Evolutionary conservation across 2,797 vertebrate genomes (phyloP).

Genomic region (Anabas testudineus): DNA sequence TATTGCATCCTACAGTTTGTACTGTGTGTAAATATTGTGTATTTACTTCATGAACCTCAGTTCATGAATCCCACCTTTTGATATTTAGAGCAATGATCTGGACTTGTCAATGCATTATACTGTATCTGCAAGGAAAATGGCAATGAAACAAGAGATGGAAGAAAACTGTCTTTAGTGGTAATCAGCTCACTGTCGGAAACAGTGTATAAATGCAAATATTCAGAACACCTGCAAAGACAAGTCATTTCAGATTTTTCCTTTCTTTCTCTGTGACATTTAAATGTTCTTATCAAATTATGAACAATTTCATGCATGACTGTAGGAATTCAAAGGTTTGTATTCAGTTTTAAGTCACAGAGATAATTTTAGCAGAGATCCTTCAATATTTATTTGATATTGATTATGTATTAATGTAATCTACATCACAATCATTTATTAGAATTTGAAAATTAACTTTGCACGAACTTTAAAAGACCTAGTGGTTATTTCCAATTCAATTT

Average conservation of each 20-base stretch:
- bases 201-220: constrained; percentile 38
- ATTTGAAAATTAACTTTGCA: neutral
- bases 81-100: constrained; percentile 34
- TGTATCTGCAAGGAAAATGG: constrained; percentile 28
- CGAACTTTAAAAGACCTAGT: neutral
- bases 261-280: neutral
- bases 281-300: no score
- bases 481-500: neutral
- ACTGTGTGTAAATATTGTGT: constrained; percentile 14
- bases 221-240: constrained; percentile 47
- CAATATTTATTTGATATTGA: neutral
- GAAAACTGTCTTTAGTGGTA: constrained; percentile 25
- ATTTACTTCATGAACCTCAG: constrained; percentile 9
- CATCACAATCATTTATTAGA: neutral
- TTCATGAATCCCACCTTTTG: constrained; percentile 15
- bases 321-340: no score
- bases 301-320: no score
- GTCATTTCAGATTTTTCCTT: neutral
- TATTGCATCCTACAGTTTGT: neutral
- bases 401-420: neutral
- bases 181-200: constrained; percentile 36
- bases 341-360: neutral
- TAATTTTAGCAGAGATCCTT: no score
- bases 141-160: constrained; percentile 25
- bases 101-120: constrained; percentile 38